These are phyloP conservation scores for Sminthurides aquaticus DNA, from an alignment of 2,888 invertebrate species.

Conservation along the genomic window DNA sequence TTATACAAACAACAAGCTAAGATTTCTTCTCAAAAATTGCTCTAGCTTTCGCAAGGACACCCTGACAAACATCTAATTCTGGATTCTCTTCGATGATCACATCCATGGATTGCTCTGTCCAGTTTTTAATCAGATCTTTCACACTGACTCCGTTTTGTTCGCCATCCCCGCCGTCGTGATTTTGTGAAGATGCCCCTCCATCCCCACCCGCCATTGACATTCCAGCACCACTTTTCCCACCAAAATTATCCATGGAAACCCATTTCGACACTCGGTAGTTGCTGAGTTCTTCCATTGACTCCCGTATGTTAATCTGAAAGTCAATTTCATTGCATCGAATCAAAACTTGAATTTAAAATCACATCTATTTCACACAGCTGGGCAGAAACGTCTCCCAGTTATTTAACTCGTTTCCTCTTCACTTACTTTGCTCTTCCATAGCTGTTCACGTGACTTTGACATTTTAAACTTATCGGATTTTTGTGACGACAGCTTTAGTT, in stretches of 20 bases:
- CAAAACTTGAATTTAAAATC: too few species aligned
- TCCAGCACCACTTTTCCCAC: neutral
- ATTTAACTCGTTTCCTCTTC: too few species aligned
- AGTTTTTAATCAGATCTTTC: conserved; percentile 36
- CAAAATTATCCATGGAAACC: conserved; percentile 23
- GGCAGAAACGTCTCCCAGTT: too few species aligned
- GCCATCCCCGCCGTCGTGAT: neutral
- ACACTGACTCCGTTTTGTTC: conserved; percentile 35
- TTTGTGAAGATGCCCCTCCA: neutral
- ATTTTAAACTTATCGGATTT: conserved; percentile 24
- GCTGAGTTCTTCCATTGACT: conserved; percentile 24
- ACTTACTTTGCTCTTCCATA: conserved; percentile 42
- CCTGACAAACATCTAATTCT: conserved; percentile 32
- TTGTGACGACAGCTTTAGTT: conserved; percentile 23
- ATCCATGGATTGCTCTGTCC: conserved; percentile 38
- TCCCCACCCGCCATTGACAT: neutral
- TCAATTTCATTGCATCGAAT: too few species aligned
- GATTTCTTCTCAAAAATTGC: conserved; percentile 31
- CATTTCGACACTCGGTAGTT: conserved; percentile 12
- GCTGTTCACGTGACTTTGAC: conserved; percentile 42
- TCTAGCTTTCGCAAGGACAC: conserved; percentile 33
- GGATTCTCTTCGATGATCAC: conserved; percentile 32
- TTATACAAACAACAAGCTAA: too few species aligned
- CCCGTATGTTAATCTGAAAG: conserved; percentile 20
- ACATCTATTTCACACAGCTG: too few species aligned